Evolutionary conservation across 2,888 invertebrate genomes (phyloP).

Genomic region (Parnassius apollo): DNA sequence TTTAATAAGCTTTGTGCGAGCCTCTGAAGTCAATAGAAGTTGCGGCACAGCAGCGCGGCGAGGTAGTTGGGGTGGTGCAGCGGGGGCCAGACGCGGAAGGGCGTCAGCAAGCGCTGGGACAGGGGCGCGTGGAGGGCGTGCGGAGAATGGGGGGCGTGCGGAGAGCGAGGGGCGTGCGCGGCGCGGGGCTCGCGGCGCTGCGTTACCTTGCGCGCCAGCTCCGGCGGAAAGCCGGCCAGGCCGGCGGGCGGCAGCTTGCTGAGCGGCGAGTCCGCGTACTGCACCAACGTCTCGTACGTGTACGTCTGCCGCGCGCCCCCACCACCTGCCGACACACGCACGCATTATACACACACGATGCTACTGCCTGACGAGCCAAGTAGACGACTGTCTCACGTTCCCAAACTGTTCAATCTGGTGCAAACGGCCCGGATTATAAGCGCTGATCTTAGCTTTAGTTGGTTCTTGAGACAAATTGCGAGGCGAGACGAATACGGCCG

Average conservation of each 20-base stretch:
- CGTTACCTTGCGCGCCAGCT: constrained; percentile 79
- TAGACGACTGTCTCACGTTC: too few species aligned
- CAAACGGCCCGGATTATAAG: too few species aligned
- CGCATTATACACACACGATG: not conserved
- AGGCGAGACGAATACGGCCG: too few species aligned
- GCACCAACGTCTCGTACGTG: constrained; percentile 78
- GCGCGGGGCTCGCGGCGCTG: constrained; percentile 43
- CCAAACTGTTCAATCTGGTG: too few species aligned
- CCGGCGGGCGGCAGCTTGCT: constrained; percentile 77
- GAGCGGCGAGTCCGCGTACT: constrained; percentile 78
- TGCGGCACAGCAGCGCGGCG: constrained; percentile 72
- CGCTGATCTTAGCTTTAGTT: too few species aligned
- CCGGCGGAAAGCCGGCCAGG: constrained; percentile 71
- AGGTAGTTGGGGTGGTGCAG: constrained; percentile 72
- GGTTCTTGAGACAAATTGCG: too few species aligned
- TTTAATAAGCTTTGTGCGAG: not conserved
- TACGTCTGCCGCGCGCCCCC: constrained; percentile 68
- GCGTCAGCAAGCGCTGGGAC: constrained; percentile 45
- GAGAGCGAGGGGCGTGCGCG: constrained; percentile 35
- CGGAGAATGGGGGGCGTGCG: constrained; percentile 34
- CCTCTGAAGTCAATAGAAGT: constrained; percentile 60
- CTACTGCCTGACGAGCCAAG: not conserved
- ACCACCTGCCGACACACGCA: constrained; percentile 38
- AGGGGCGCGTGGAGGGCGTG: constrained; percentile 35
- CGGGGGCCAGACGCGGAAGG: constrained; percentile 47